Base-by-base conservation (phyloP, 2,113 vertebrate species). In the Ammodytes marinus region DNA sequence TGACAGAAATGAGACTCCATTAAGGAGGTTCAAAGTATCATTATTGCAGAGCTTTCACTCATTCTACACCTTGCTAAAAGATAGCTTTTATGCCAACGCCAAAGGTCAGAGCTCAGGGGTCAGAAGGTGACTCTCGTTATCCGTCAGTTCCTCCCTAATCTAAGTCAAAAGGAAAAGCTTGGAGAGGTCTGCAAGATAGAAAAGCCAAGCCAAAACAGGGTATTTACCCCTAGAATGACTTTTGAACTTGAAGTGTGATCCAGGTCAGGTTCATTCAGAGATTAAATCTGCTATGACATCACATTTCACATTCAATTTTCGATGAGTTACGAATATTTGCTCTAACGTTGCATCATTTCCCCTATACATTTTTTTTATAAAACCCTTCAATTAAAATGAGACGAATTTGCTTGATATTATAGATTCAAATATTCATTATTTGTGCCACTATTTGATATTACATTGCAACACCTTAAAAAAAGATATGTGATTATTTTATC, bases 121-220 rank as follows among this genome's bases (percentile, higher is more conserved):
- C 75, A 89, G 75, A 82, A 80, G 85, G 86, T 83, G 74, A 86
- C 58, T 68, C 85, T 79, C 40, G 64, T 84, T 86, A 92, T 91
- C 60, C 77, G 55, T 80, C 72, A 70, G 46, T 72, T 37, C 39
- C 53, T 50, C 47, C 11, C 17, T 69, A 67, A 91, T 92, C 86
- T 13, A 19, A 71, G 52, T 75, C n/a, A 81, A 77, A 73, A 57
- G 19, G 53, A 65, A 86, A 84, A 74, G 69, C 27, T 10, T 13
- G 68, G 61, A 55, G 70, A 17, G 65, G 40, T 77, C 43, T 80
- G 63, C 40, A 54, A 75, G 59, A 76, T 55, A 74, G 14, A 9
- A 74, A 72, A 79, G 40, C 35, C 4, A 6, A 7, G 61, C 3
- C 15, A 60, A 49, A 69, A 79, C 9, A 69, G 43, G 53, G 43